These are phyloP conservation scores for Drosophila bipectinata DNA, from an alignment of 1,140 invertebrate genomes.

Conservation along the genomic window DNA sequence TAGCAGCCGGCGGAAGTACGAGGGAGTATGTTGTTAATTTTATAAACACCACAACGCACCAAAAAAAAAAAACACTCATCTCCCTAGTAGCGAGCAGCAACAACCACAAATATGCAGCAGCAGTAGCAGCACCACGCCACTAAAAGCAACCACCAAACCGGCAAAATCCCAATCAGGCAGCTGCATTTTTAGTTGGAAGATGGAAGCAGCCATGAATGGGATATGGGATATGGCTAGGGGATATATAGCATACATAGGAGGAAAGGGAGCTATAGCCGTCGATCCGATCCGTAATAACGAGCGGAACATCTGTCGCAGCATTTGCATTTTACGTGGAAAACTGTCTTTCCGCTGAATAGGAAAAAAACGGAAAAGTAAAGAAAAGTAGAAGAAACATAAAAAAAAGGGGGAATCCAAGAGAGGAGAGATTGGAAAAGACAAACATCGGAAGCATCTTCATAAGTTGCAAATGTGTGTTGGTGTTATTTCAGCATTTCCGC, in stretches of 20 bases:
- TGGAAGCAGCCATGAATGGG: conserved; percentile 6
- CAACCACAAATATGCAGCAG: conserved; percentile 24
- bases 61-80: conserved; percentile 29
- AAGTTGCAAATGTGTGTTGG: conserved; percentile 64
- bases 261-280: conserved; percentile 15
- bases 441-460: conserved; percentile 50
- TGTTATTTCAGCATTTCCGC: conserved; percentile 82
- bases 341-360: conserved; percentile 53
- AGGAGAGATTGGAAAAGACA: conserved; percentile 53
- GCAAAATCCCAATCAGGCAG: conserved; percentile 57
- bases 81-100: conserved; percentile 4
- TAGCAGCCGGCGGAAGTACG: conserved; percentile 40
- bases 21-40: conserved; percentile 52
- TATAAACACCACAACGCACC: conserved; percentile 41
- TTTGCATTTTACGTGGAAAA: conserved; percentile 72
- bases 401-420: neutral
- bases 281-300: conserved; percentile 51
- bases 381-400: no score
- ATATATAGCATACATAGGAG: neutral
- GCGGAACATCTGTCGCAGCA: conserved; percentile 71
- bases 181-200: conserved; percentile 37
- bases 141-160: conserved; percentile 45
- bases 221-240: conserved; percentile 3
- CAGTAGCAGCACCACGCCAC: conserved; percentile 17
- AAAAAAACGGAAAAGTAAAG: conserved; percentile 14